A percentile compares a stretch with the other conserved stretches of the same genome.
Conservation (phyloP, 2,113 vertebrate species). For the Gymnobelideus leadbeateri region DNA sequence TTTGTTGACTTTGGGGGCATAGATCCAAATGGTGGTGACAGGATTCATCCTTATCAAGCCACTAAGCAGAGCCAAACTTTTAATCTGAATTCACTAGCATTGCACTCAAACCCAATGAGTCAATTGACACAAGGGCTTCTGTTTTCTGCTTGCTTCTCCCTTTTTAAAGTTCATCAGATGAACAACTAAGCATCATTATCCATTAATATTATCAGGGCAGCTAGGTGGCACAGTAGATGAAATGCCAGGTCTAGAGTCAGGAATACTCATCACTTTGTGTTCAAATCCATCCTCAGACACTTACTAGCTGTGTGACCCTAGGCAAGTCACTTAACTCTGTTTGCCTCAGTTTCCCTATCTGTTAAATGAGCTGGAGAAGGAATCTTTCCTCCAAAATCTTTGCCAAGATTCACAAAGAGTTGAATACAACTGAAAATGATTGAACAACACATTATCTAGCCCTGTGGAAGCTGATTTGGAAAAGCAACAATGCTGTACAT, state of each 20-base stretch:
- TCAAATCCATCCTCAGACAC: background rate
- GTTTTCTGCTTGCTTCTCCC: background rate
- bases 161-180: background rate
- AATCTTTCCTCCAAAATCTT: background rate
- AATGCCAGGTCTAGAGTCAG: background rate
- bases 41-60: background rate
- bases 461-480: background rate
- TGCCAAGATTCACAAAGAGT: background rate
- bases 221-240: background rate
- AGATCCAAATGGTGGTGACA: background rate
- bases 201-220: background rate
- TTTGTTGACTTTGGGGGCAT: background rate
- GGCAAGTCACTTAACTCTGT: background rate
- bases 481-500: background rate
- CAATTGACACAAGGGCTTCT: background rate
- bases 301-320: background rate
- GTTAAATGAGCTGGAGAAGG: background rate
- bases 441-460: background rate
- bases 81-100: background rate
- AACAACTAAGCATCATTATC: background rate
- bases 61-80: background rate
- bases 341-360: background rate
- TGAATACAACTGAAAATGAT: background rate
- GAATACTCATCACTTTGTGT: background rate
- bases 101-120: background rate